Evolutionary conservation across 2,113 vertebrate genomes (phyloP).

Genomic region (Garra rufa): DNA sequence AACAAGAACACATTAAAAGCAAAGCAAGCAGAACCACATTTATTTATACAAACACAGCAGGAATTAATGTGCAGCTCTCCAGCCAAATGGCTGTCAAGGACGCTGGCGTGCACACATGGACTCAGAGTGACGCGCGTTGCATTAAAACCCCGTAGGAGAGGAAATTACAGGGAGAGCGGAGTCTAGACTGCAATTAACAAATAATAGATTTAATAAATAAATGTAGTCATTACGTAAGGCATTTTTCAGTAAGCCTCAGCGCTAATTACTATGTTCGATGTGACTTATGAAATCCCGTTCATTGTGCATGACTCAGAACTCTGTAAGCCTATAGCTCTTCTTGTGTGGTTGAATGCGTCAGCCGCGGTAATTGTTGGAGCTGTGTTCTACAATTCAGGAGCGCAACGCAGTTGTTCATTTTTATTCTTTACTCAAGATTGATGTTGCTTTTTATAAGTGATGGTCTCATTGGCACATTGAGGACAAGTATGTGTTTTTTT

Average conservation of each 20-base stretch:
- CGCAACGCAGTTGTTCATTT: not conserved
- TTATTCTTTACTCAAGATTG: conserved; percentile 14
- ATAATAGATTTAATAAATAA: conserved; percentile 34
- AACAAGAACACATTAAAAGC: conserved; percentile 34
- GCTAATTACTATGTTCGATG: conserved; percentile 41
- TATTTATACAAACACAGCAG: conserved; percentile 53
- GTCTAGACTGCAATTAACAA: conserved; percentile 45
- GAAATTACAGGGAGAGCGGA: conserved; percentile 27
- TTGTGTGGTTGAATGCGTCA: conserved; percentile 20
- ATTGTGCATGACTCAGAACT: conserved; percentile 35
- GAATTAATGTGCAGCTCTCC: conserved; percentile 28
- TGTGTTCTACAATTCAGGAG: conserved; percentile 2
- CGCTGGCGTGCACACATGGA: not conserved
- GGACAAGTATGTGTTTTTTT: not conserved
- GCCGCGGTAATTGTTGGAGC: conserved; percentile 17
- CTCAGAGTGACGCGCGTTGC: conserved; percentile 20
- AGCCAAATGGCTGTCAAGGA: conserved; percentile 35
- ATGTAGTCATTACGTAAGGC: conserved; percentile 29
- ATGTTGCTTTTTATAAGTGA: not conserved
- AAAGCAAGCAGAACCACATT: conserved; percentile 42
- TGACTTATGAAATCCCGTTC: conserved; percentile 39
- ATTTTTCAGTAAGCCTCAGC: conserved; percentile 34
- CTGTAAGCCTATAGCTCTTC: conserved; percentile 28
- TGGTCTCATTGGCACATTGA: conserved; percentile 13
- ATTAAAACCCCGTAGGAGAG: conserved; percentile 35